These are phyloP conservation scores for Montipora foliosa DNA, from an alignment of 64 coral and sea anemone genomes.

Conservation along the genomic window DNA sequence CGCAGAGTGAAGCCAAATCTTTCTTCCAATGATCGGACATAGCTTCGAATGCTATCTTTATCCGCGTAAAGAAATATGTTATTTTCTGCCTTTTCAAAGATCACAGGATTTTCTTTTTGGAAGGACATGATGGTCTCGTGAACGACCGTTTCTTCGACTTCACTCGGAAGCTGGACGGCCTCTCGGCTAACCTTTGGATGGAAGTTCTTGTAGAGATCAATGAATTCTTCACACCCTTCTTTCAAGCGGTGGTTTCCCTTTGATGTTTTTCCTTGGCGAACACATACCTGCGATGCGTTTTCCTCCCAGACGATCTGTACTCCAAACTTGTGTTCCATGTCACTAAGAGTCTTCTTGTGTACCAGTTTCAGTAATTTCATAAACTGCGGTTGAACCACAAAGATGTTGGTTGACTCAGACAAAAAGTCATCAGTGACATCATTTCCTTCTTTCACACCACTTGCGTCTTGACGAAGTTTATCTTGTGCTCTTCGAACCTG, in stretches of 20 bases:
- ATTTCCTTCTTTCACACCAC: neutral
- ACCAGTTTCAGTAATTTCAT: conserved; percentile 13
- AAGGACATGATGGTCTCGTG: neutral
- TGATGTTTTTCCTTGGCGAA: neutral
- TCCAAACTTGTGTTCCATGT: neutral
- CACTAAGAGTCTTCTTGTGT: neutral
- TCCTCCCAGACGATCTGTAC: conserved; percentile 22
- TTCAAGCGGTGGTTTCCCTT: neutral
- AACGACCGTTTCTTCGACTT: too few relatives aligned
- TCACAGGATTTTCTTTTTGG: neutral
- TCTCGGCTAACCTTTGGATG: conserved; percentile 5
- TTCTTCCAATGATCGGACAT: neutral
- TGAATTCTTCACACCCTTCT: conserved; percentile 29
- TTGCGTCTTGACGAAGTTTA: neutral
- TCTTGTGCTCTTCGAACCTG: neutral
- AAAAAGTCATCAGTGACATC: neutral
- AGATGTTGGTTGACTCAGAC: neutral
- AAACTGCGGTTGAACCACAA: conserved; percentile 38
- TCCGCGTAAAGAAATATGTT: neutral
- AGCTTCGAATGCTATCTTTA: neutral
- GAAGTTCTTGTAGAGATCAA: conserved; percentile 28
- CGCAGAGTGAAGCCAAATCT: neutral
- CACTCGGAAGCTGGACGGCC: neutral
- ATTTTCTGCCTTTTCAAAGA: neutral
- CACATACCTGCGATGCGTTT: neutral